Percentiles rank a stretch among this genome's conserved stretches.
Evolutionary conservation across 1,140 invertebrate genomes (phyloP).

Genomic region (Whitmania pigra): DNA sequence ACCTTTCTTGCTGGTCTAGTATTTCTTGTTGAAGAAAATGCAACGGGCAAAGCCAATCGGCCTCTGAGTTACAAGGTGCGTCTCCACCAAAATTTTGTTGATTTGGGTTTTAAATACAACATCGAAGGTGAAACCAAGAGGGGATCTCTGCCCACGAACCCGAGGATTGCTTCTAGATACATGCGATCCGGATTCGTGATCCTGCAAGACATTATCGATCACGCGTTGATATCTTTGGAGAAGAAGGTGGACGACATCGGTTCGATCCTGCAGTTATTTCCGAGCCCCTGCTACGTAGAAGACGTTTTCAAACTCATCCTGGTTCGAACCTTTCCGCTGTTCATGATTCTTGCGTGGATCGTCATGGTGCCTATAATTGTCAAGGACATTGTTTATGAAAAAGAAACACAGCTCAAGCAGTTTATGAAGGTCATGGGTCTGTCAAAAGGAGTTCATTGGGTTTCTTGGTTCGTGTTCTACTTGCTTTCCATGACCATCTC

Average conservation of each 20-base stretch:
- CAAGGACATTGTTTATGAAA: conserved; percentile 58
- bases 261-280: conserved; percentile 50
- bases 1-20: neutral
- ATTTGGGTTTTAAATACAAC: conserved; percentile 22
- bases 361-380: conserved; percentile 64
- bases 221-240: conserved; percentile 46
- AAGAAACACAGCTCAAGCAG: conserved; percentile 49
- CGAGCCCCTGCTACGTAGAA: conserved; percentile 58
- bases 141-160: conserved; percentile 41
- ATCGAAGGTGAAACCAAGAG: conserved; percentile 33
- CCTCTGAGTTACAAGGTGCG: neutral
- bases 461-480: conserved; percentile 52
- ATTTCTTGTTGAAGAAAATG: neutral
- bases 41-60: neutral
- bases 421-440: conserved; percentile 55
- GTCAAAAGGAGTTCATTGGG: conserved; percentile 49
- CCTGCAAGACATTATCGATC: conserved; percentile 49
- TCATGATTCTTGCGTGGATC: conserved; percentile 55
- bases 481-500: conserved; percentile 48
- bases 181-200: conserved; percentile 50
- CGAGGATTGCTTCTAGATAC: conserved; percentile 48
- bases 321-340: conserved; percentile 54
- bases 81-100: neutral
- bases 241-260: conserved; percentile 40
- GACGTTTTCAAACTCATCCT: conserved; percentile 46